Conservation (phyloP, 2,888 invertebrate species). For the Pecten maximus region DNA sequence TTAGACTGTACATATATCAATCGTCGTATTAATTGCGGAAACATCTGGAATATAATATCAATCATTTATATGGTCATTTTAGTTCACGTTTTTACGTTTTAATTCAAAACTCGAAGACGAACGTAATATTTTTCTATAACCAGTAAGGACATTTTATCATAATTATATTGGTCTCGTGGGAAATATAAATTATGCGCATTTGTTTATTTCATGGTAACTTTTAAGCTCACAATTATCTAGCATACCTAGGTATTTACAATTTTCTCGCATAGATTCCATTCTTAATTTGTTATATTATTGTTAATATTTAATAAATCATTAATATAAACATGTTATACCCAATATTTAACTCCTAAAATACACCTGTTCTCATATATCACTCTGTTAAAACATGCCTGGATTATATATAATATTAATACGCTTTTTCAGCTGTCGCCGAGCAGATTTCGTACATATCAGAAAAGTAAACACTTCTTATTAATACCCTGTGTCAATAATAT, state of each 20-base stretch:
- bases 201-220: neutral
- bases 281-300: neutral
- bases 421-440: neutral
- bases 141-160: neutral
- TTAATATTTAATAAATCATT: neutral
- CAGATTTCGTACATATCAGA: neutral
- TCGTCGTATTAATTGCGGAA: no score
- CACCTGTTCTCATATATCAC: neutral
- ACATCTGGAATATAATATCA: no score
- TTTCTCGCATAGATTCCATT: neutral
- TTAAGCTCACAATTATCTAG: neutral
- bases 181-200: neutral
- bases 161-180: neutral
- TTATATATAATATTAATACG: neutral
- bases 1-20: no score
- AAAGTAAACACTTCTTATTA: neutral
- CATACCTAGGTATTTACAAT: neutral
- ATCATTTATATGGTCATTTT: no score
- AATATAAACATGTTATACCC: neutral
- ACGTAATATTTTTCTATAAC: no score
- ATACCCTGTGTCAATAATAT: neutral
- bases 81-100: no score
- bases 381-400: neutral
- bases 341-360: neutral
- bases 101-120: no score